Percentiles rank a stretch among this genome's conserved stretches.
phyloP scores from a whole-genome alignment of 2,113 vertebrate genomes.

The Gasterosteus aculeatus region DNA sequence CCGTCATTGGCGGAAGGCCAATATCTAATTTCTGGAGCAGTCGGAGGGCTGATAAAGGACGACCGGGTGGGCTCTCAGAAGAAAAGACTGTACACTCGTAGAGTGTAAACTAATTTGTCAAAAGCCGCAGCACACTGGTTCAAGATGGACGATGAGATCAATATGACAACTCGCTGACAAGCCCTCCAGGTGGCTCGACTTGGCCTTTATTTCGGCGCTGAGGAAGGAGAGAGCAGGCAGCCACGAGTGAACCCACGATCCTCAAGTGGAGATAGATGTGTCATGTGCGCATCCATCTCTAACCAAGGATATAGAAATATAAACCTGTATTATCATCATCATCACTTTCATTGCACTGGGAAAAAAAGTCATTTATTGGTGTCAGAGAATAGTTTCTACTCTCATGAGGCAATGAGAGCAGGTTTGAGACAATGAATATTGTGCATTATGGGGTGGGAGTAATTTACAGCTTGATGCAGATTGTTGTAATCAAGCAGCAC shows the following conservation, averaged over 20 bases:
- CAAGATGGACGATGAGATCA: slow-evolving; percentile 50
- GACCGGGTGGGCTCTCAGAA: slow-evolving; percentile 21
- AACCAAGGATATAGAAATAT: not conserved
- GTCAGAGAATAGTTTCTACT: not conserved
- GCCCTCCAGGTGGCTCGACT: slow-evolving; percentile 42
- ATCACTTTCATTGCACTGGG: not conserved
- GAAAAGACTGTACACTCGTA: slow-evolving; percentile 16
- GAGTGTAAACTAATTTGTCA: slow-evolving; percentile 58
- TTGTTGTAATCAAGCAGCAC: not conserved
- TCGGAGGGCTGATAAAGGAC: slow-evolving; percentile 40
- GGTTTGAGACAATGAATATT: not conserved
- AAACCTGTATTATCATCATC: not conserved
- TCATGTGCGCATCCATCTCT: slow-evolving; percentile 18
- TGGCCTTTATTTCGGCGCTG: slow-evolving; percentile 10
- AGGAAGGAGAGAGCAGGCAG: slow-evolving; percentile 28
- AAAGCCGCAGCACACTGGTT: slow-evolving; percentile 15
- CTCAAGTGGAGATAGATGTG: slow-evolving; percentile 32
- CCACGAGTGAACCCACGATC: slow-evolving; percentile 30
- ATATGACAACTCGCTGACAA: slow-evolving; percentile 45
- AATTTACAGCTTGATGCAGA: slow-evolving; percentile 14
- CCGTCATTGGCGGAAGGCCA: slow-evolving; percentile 46
- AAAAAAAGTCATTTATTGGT: not conserved
- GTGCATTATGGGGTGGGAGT: not conserved
- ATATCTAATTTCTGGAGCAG: slow-evolving; percentile 67
- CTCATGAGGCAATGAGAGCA: too few species aligned